Conservation (phyloP, 2,797 vertebrate genomes). For the Liasis olivaceus region DNA sequence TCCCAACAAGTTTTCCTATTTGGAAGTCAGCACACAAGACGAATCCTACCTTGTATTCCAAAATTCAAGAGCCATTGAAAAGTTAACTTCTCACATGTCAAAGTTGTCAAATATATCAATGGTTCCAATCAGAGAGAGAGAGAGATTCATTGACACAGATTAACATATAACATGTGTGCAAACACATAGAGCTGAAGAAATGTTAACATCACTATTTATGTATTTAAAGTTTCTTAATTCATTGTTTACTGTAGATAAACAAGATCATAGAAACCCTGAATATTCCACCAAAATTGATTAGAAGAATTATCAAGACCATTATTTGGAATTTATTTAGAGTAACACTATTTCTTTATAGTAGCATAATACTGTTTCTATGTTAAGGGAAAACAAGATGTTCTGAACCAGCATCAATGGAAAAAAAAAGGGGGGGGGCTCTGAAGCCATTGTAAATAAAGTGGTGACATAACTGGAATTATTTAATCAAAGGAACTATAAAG, state of each 20-base stretch:
- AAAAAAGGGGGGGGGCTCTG: slow-evolving; percentile 26
- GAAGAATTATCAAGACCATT: too few relatives aligned
- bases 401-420: slow-evolving; percentile 54
- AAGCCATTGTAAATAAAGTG: slow-evolving; percentile 42
- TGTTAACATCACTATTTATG: too few relatives aligned
- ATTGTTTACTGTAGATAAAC: too few relatives aligned
- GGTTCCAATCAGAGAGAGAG: too few relatives aligned
- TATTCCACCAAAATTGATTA: too few relatives aligned
- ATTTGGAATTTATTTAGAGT: neutral
- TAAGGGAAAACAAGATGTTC: slow-evolving; percentile 22
- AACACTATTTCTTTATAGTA: neutral
- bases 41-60: neutral
- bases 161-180: too few relatives aligned
- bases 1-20: neutral
- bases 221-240: too few relatives aligned
- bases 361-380: neutral
- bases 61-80: neutral
- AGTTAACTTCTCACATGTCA: neutral
- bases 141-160: too few relatives aligned
- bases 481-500: slow-evolving; percentile 48
- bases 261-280: too few relatives aligned
- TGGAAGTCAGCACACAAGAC: neutral
- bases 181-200: too few relatives aligned
- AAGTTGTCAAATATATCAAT: neutral
- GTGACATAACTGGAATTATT: slow-evolving; percentile 54